phyloP scores from a whole-genome alignment of 1,140 invertebrate species.

The Brachionus calyciflorus region DNA sequence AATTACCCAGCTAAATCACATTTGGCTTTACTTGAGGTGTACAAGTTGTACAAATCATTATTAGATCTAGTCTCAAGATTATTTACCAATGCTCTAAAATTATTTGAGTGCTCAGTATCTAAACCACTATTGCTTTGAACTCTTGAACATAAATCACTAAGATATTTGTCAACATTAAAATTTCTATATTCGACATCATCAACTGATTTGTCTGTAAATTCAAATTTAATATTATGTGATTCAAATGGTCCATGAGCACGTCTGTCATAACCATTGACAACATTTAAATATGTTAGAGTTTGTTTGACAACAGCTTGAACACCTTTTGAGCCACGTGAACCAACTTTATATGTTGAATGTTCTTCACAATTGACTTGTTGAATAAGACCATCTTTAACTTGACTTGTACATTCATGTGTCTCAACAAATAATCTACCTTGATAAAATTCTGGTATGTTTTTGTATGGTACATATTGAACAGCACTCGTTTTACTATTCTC shows the following conservation, averaged over 20 bases:
- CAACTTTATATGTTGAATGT: constrained; percentile 39
- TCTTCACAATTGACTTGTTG: constrained; percentile 25
- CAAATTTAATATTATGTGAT: constrained; percentile 15
- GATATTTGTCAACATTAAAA: constrained; percentile 1
- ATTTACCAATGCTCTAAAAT: constrained; percentile 34
- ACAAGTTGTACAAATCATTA: neutral
- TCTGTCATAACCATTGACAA: neutral
- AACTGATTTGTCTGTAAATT: constrained; percentile 34
- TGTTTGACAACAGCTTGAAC: constrained; percentile 44
- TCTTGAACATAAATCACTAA: constrained; percentile 8
- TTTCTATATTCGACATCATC: constrained; percentile 24
- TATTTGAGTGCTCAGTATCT: constrained; percentile 40
- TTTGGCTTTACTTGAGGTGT: neutral
- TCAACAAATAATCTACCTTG: constrained; percentile 44
- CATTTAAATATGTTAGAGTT: constrained; percentile 6
- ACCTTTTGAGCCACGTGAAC: constrained; percentile 29
- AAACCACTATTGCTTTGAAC: neutral
- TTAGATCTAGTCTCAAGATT: neutral
- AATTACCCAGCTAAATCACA: constrained; percentile 9
- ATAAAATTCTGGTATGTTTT: constrained; percentile 38
- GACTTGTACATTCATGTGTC: neutral
- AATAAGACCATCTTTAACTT: constrained; percentile 17
- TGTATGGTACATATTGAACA: constrained; percentile 31
- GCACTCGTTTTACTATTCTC: constrained; percentile 38
- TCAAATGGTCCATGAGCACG: constrained; percentile 26